A percentile compares a stretch with the other conserved stretches of the same genome.
phyloP scores from a whole-genome alignment of 2,888 invertebrate species.

The Globia sparganii region DNA sequence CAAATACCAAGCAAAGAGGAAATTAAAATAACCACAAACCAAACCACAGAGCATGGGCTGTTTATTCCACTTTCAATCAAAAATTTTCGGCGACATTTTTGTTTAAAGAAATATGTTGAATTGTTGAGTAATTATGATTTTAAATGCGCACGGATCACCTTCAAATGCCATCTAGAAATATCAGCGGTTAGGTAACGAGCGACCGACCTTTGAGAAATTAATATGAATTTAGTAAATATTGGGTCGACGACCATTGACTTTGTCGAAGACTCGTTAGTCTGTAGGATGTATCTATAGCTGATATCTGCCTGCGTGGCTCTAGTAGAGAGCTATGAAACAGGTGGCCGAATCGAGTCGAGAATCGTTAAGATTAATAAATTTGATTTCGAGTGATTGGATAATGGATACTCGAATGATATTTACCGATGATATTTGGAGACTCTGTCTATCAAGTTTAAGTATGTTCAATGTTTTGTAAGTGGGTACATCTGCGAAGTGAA shows the following conservation, averaged over 20 bases:
- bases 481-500: background rate
- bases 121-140: conserved; percentile 48
- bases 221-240: conserved; percentile 66
- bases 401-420: conserved; percentile 10
- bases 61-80: conserved; percentile 40
- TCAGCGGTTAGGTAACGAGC: conserved; percentile 54
- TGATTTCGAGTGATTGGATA: conserved; percentile 20
- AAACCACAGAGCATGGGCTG: conserved; percentile 20
- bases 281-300: conserved; percentile 41
- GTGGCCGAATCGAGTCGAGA: conserved; percentile 31
- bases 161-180: conserved; percentile 48
- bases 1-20: conserved; percentile 12
- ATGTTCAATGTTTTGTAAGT: background rate
- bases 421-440: background rate
- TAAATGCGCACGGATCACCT: conserved; percentile 55
- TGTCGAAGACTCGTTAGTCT: conserved; percentile 52
- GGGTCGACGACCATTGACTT: conserved; percentile 68
- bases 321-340: conserved; percentile 45
- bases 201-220: conserved; percentile 68
- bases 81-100: conserved; percentile 31
- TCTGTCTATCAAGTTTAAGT: background rate
- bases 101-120: conserved; percentile 28
- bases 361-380: conserved; percentile 12
- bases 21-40: conserved; percentile 41
- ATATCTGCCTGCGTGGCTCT: conserved; percentile 29